Percentiles rank a stretch among this genome's conserved stretches.
Evolutionary conservation across 35 echinoderm and acorn worm genomes (phyloP).

Genomic region (Chiridota heheva): DNA sequence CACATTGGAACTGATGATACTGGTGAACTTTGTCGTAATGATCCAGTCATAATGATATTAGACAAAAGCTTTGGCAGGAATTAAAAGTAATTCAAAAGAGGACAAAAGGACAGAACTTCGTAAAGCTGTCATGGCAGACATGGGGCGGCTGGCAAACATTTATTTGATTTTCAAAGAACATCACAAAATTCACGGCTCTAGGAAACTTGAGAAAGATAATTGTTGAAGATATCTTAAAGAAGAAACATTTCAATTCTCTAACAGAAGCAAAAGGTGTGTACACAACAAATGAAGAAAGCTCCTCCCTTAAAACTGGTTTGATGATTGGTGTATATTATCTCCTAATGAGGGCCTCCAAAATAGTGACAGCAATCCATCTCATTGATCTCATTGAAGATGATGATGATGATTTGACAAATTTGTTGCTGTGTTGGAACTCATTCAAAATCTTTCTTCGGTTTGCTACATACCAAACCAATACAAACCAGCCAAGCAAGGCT

Average conservation of each 20-base stretch:
- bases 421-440: conserved; percentile 35
- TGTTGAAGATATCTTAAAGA: conserved; percentile 38
- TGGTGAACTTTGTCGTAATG: conserved; percentile 40
- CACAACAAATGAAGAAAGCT: conserved; percentile 35
- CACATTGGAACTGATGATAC: not conserved
- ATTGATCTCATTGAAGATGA: conserved; percentile 44
- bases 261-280: conserved; percentile 41
- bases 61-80: conserved; percentile 45
- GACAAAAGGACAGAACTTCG: conserved; percentile 32
- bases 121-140: conserved; percentile 35
- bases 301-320: conserved; percentile 43
- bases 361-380: conserved; percentile 28
- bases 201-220: conserved; percentile 12
- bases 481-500: conserved; percentile 43
- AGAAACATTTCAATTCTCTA: conserved; percentile 35
- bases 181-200: not conserved
- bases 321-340: conserved; percentile 57
- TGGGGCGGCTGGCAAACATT: conserved; percentile 33
- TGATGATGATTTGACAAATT: conserved; percentile 44
- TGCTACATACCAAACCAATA: conserved; percentile 26
- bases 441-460: conserved; percentile 38
- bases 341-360: conserved; percentile 22
- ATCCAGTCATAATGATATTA: conserved; percentile 34
- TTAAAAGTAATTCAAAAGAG: conserved; percentile 27
- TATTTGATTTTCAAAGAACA: not conserved